A percentile compares a stretch with the other conserved stretches of the same genome.
These are phyloP conservation scores for Nezara viridula DNA, from an alignment of 2,888 invertebrate species.

Conservation along the genomic window DNA sequence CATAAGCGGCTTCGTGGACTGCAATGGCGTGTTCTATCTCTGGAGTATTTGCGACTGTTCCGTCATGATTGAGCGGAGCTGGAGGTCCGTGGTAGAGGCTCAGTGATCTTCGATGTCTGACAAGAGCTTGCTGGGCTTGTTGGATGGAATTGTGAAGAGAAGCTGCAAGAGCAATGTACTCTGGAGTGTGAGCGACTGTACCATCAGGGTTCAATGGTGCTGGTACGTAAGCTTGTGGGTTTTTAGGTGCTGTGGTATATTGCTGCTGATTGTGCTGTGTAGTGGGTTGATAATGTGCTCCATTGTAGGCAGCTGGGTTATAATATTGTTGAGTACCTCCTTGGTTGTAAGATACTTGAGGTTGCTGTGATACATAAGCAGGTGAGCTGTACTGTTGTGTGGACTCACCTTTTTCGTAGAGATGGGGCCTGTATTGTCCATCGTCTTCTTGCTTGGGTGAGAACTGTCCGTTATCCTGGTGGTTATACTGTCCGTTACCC, in stretches of 20 bases:
- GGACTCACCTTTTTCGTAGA: background rate
- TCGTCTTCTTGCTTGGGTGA: background rate
- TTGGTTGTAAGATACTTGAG: background rate
- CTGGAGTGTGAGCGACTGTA: slow-evolving; percentile 62
- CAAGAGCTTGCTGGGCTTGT: background rate
- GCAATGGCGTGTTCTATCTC: slow-evolving; percentile 69
- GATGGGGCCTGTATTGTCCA: background rate
- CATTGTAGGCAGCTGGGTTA: background rate
- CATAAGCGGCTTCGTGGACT: slow-evolving; percentile 50
- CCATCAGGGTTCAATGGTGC: slow-evolving; percentile 58
- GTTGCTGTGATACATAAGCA: background rate
- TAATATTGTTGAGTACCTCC: background rate
- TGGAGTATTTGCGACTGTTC: slow-evolving; percentile 67
- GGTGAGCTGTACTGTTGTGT: slow-evolving; percentile 14
- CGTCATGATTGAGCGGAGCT: slow-evolving; percentile 60
- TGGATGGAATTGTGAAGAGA: background rate
- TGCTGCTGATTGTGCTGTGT: background rate
- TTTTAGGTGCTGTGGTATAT: background rate
- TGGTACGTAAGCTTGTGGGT: background rate
- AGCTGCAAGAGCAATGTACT: slow-evolving; percentile 36
- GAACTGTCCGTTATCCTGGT: background rate
- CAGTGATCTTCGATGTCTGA: background rate
- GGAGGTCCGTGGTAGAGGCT: slow-evolving; percentile 50
- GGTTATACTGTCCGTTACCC: background rate
- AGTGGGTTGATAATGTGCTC: background rate